Evolutionary conservation across 2,113 vertebrate genomes (phyloP).

Genomic region (Myrmophylax atrothorax): DNA sequence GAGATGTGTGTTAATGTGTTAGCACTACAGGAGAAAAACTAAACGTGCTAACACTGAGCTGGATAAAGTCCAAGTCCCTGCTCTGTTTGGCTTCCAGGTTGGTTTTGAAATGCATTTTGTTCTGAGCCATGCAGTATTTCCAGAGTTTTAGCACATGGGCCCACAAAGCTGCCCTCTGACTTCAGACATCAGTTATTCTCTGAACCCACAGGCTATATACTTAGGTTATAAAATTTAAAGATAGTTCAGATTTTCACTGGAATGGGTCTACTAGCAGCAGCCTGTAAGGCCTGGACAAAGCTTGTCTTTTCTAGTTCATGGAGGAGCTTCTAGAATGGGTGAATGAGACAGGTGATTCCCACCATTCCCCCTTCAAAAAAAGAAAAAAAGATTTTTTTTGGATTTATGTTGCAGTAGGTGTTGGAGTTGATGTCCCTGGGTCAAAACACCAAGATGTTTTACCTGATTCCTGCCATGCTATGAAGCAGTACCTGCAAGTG

Average conservation of each 20-base stretch:
- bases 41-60: neutral
- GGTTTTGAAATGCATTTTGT: neutral
- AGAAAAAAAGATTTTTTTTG: neutral
- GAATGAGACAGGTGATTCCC: neutral
- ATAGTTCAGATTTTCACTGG: neutral
- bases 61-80: neutral
- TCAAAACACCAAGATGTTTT: neutral
- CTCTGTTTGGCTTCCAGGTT: neutral
- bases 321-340: neutral
- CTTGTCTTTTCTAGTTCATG: neutral
- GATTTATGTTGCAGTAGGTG: neutral
- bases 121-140: neutral
- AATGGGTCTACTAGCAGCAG: neutral
- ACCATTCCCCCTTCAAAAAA: accelerated
- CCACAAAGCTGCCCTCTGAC: neutral
- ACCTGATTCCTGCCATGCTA: neutral
- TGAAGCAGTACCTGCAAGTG: neutral
- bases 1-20: neutral
- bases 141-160: neutral
- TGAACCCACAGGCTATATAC: neutral
- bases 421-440: neutral
- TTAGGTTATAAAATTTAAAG: neutral
- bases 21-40: neutral
- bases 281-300: neutral
- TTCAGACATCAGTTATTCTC: neutral